Base-by-base conservation (phyloP, 1,140 invertebrate species). In the Monochamus saltuarius region DNA sequence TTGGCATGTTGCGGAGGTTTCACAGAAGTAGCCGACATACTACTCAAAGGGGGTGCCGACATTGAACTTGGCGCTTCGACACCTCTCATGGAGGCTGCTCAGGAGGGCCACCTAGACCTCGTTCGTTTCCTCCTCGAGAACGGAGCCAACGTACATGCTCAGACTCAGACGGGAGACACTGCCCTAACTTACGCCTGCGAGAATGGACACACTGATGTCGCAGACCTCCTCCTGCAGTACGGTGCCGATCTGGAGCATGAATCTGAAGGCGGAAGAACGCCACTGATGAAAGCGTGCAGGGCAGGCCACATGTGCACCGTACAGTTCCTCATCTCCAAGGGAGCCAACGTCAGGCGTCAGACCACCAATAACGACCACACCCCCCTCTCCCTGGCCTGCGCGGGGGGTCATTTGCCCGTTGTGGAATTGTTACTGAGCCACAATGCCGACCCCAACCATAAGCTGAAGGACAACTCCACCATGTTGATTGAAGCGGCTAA, bases 341-440 rank as follows among this genome's bases (percentile, higher is more conserved):
- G 91, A 59, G 96, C 95, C 13, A 93, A 98, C 78, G 94, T 99
- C 11, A 43, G 53, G 22, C 88, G 91, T 62, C 89, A 95, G 81
- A 98, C 97, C 46, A 94, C 95, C 62, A 98, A 96, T 71, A 99
- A 99, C 77, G 92, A 98, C 76, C 98, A 99, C 76, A 99, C 97
- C 19, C 95, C 98, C 17, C 81, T 99, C 17, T 98, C 95, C 7
- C 80, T 99, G 60, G 97, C 98, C 11, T 99, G 97, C 81, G 94
- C 93, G 60, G 94, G 95, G 53, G 97, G 97, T 17, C 95, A 98
- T 79, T 81, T 94, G 56, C 83, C 89, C 59, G 93, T 98, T 34
- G 96, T 98, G 3, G 93, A 98, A 78, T 80, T 95, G 59, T 80
- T 99, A 42, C 81, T 99, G 52, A 85, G 89, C 16, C 87, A 94